Conservation (phyloP, 2,113 vertebrate species). For the Callipepla californica region DNA sequence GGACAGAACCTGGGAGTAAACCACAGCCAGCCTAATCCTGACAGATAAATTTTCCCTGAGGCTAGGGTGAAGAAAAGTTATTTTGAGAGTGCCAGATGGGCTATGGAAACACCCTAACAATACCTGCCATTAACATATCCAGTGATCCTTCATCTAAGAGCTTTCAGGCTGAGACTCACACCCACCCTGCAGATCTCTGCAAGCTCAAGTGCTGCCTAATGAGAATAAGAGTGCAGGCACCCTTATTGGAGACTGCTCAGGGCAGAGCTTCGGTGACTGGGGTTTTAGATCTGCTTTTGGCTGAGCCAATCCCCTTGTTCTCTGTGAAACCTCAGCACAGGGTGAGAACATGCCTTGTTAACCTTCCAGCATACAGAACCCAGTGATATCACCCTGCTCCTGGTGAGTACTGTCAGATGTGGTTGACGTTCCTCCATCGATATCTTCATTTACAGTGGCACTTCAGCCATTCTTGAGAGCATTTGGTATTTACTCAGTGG, state of each 20-base stretch:
- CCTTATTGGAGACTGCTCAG: neutral
- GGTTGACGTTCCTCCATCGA: accelerated
- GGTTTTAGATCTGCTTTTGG: neutral
- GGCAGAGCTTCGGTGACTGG: neutral
- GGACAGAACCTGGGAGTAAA: neutral
- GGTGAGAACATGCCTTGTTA: neutral
- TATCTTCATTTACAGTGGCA: neutral
- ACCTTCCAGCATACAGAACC: neutral
- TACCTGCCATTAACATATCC: neutral
- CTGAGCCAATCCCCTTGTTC: neutral
- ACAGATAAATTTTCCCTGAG: neutral
- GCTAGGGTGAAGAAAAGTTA: neutral
- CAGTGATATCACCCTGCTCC: accelerated
- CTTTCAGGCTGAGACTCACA: neutral
- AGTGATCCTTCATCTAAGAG: neutral
- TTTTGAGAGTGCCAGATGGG: constrained; percentile 30
- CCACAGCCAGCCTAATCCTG: neutral
- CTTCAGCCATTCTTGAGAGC: no score
- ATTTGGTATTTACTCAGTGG: accelerated
- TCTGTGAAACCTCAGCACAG: neutral
- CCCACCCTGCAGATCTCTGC: neutral
- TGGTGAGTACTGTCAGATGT: accelerated
- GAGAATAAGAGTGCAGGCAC: neutral
- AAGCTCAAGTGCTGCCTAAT: neutral
- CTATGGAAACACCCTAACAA: neutral